Evolutionary conservation across 2,888 invertebrate species (phyloP).

Genomic region (Phyllotreta cruciferae): DNA sequence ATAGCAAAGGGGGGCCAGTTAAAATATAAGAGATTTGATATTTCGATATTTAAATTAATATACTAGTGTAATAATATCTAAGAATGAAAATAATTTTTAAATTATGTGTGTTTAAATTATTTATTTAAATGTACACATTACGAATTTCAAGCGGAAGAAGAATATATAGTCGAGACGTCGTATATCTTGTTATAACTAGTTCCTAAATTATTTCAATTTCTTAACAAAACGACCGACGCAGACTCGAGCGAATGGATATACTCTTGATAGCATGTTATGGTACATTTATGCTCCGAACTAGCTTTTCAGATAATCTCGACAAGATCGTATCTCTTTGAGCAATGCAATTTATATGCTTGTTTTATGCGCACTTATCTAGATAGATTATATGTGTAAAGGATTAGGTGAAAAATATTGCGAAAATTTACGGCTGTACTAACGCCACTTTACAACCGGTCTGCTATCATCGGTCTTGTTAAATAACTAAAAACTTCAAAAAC

Average conservation of each 20-base stretch:
- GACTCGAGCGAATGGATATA: slow-evolving; percentile 11
- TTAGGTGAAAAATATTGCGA: slow-evolving; percentile 1
- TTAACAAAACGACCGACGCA: slow-evolving; percentile 15
- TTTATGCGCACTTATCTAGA: slow-evolving; percentile 20
- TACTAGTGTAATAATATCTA: no score
- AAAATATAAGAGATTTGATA: no score
- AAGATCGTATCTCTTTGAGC: slow-evolving; percentile 36
- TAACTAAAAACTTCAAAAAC: no score
- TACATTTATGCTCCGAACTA: slow-evolving; percentile 32
- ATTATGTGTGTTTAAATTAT: background rate
- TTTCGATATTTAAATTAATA: no score
- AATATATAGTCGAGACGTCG: background rate
- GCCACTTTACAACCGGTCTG: no score
- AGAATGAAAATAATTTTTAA: no score
- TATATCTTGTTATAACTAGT: background rate
- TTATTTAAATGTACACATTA: background rate
- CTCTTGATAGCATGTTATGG: slow-evolving; percentile 31
- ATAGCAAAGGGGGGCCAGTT: no score
- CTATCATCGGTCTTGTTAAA: no score
- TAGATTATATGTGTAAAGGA: slow-evolving; percentile 5
- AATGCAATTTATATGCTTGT: slow-evolving; percentile 34
- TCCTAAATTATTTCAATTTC: slow-evolving; percentile 29
- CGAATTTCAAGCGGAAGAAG: background rate
- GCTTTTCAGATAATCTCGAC: slow-evolving; percentile 34
- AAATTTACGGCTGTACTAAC: background rate